These are phyloP conservation scores for Bombus breviceps DNA, from an alignment of 1,140 invertebrate species.

Conservation along the genomic window DNA sequence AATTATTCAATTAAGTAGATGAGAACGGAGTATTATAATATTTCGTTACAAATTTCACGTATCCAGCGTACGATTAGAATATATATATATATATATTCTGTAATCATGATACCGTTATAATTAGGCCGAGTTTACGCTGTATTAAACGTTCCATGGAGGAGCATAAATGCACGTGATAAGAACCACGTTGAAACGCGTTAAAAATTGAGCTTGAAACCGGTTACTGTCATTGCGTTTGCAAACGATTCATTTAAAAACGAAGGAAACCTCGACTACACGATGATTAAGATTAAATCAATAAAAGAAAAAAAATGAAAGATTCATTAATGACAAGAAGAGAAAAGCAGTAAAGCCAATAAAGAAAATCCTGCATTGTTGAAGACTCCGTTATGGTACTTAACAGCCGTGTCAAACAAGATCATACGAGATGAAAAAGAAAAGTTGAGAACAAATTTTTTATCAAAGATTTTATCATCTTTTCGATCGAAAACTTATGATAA, in stretches of 20 bases:
- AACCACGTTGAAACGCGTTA: not conserved
- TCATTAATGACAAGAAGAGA: not conserved
- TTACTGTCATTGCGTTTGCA: not conserved
- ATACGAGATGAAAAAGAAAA: not conserved
- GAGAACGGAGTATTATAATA: not conserved
- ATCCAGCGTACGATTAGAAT: constrained; percentile 22
- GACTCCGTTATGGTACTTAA: not conserved
- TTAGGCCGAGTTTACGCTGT: constrained; percentile 31
- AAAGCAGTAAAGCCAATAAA: not conserved
- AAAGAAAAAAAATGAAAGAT: not conserved
- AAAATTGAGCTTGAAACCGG: constrained; percentile 29
- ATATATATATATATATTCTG: constrained; percentile 39
- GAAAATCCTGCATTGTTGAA: not conserved
- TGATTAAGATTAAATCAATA: not conserved
- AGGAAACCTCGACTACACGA: not conserved
- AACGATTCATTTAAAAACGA: not conserved
- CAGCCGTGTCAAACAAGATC: not conserved
- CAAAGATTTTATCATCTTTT: not conserved
- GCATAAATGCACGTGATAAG: constrained; percentile 13
- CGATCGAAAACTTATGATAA: not conserved
- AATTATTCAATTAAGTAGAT: not conserved
- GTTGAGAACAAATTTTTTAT: not conserved
- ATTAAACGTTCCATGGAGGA: constrained; percentile 22
- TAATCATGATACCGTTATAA: constrained; percentile 44
- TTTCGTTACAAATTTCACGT: not conserved